A percentile compares a stretch with the other conserved stretches of the same genome.
These are phyloP conservation scores for Leucophora obtusa DNA, from an alignment of 2,888 invertebrate species.

Conservation along the genomic window DNA sequence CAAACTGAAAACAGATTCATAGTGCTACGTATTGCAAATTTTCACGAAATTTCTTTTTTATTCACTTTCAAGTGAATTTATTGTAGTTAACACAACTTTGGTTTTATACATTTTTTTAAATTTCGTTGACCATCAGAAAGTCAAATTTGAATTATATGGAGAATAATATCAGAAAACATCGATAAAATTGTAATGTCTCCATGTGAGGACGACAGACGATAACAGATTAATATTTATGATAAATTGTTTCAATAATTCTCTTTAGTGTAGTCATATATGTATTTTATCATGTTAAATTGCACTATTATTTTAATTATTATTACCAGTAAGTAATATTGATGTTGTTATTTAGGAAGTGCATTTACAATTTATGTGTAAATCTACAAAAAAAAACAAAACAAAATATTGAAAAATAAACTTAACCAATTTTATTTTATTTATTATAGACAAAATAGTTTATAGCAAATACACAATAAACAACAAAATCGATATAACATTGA, in stretches of 20 bases:
- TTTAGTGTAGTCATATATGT: constrained; percentile 45
- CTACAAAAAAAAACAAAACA: neutral
- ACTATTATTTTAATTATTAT: constrained; percentile 1
- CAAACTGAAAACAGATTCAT: no score
- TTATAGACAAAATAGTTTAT: neutral
- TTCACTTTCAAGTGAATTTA: no score
- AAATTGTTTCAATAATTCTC: constrained; percentile 38
- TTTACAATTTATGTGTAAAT: constrained; percentile 3
- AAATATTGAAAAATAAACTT: no score
- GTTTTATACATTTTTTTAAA: no score
- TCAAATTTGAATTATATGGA: no score
- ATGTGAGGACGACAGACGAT: no score
- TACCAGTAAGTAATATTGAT: neutral
- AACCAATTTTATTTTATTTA: neutral
- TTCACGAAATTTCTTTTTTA: no score
- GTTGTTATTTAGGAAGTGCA: constrained; percentile 47
- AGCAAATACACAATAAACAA: neutral
- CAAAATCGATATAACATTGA: constrained; percentile 44
- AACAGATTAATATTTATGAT: constrained; percentile 23
- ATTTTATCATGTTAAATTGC: constrained; percentile 36
- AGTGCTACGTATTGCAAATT: no score
- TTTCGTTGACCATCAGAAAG: no score
- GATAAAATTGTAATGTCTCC: no score
- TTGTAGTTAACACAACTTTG: no score
- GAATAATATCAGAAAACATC: no score